A percentile compares a stretch with the other conserved stretches of the same genome.
Conservation (phyloP, 2,888 invertebrate species). For the Magallana nippona region DNA sequence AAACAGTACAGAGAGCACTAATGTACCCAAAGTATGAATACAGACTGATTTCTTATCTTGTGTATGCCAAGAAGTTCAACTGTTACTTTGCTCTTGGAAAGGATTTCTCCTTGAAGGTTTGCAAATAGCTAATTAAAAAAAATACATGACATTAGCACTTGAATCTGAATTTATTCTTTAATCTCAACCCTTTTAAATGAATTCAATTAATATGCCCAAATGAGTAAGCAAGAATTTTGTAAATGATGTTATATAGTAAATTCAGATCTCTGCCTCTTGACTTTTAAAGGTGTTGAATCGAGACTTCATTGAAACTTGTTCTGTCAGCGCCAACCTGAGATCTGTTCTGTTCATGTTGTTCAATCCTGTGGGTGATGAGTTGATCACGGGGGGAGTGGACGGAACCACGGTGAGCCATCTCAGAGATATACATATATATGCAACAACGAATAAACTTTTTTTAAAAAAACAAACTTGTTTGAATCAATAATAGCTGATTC, state of each 20-base stretch:
- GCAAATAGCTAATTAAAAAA: neutral
- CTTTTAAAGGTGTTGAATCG: slow-evolving; percentile 76
- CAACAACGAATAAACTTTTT: too few relatives aligned
- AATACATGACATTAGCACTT: too few relatives aligned
- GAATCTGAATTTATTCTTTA: too few relatives aligned
- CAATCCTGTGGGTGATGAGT: slow-evolving; percentile 77
- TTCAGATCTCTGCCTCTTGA: neutral
- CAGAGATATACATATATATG: neutral
- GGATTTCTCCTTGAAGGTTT: slow-evolving; percentile 78
- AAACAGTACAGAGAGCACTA: slow-evolving; percentile 61
- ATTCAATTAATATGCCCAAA: too few relatives aligned
- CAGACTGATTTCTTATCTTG: slow-evolving; percentile 72
- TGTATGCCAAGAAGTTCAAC: slow-evolving; percentile 78
- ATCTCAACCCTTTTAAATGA: too few relatives aligned
- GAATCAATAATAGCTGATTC: too few relatives aligned
- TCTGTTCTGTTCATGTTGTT: slow-evolving; percentile 78
- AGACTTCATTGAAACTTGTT: slow-evolving; percentile 78
- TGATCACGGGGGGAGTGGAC: slow-evolving; percentile 78
- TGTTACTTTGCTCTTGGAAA: slow-evolving; percentile 78
- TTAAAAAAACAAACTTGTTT: too few relatives aligned
- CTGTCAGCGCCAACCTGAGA: slow-evolving; percentile 75
- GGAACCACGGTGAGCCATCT: slow-evolving; percentile 74
- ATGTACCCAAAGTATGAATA: slow-evolving; percentile 78
- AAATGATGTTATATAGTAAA: too few relatives aligned
- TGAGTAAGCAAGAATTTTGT: too few relatives aligned